Percentiles rank a stretch among this genome's conserved stretches.
These are phyloP conservation scores for Pheosia tremula DNA, from an alignment of 2,888 invertebrate genomes.

Conservation along the genomic window DNA sequence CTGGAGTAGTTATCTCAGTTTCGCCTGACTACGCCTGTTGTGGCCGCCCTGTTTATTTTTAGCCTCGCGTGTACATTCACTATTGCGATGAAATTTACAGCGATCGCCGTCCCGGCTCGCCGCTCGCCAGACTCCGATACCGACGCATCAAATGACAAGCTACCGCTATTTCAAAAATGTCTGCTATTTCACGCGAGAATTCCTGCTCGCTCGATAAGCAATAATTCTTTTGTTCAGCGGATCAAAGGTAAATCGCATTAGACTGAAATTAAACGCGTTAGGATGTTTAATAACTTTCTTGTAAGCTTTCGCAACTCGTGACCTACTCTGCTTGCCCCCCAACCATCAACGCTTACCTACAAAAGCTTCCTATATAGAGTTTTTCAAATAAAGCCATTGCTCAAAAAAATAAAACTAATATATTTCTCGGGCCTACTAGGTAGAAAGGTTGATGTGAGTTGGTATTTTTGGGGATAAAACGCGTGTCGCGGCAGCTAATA, in stretches of 20 bases:
- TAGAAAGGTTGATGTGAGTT: conserved; percentile 16
- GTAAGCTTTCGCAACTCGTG: conserved; percentile 6
- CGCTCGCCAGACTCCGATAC: conserved; percentile 66
- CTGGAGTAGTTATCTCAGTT: conserved; percentile 73
- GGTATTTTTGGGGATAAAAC: conserved; percentile 45
- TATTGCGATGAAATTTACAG: conserved; percentile 78
- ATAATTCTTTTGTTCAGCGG: conserved; percentile 69
- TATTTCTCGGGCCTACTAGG: not conserved
- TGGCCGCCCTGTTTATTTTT: conserved; percentile 78
- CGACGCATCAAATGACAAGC: conserved; percentile 73
- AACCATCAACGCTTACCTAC: not conserved
- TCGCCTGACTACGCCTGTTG: conserved; percentile 73
- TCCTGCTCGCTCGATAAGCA: conserved; percentile 66
- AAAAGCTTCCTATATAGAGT: not conserved
- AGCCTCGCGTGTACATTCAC: conserved; percentile 75
- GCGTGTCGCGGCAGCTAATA: conserved; percentile 57
- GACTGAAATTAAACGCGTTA: conserved; percentile 16
- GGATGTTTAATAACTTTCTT: conserved; percentile 9
- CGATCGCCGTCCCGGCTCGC: conserved; percentile 59
- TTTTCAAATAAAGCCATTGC: not conserved
- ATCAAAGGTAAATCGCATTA: conserved; percentile 50
- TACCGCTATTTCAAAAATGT: conserved; percentile 77
- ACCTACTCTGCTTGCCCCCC: not conserved
- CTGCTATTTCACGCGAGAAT: conserved; percentile 73
- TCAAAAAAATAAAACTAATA: not conserved